Evolutionary conservation across 2,888 invertebrate species (phyloP).

Genomic region (Liopterus haemorrhoidalis): DNA sequence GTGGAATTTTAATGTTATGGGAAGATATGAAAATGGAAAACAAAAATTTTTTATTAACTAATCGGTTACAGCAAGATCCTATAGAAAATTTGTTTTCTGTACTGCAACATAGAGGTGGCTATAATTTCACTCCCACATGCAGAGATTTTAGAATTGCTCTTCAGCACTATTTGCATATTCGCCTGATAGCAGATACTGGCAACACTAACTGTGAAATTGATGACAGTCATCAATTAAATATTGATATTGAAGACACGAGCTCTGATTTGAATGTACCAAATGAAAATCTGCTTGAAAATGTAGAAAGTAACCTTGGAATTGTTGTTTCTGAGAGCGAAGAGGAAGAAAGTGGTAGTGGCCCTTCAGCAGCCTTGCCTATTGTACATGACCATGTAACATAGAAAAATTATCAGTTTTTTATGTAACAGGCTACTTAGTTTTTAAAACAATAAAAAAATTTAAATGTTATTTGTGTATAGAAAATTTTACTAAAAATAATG

Average conservation of each 20-base stretch:
- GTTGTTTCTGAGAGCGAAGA: too few relatives aligned
- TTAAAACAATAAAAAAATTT: slow-evolving; percentile 2
- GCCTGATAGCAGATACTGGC: background rate
- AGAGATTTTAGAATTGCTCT: slow-evolving; percentile 8
- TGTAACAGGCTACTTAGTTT: slow-evolving; percentile 10
- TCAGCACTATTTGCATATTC: slow-evolving; percentile 9
- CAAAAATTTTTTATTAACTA: slow-evolving; percentile 13
- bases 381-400: too few relatives aligned
- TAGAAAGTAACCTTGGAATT: too few relatives aligned
- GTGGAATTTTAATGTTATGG: slow-evolving; percentile 9
- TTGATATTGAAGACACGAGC: background rate
- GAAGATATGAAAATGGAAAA: too few relatives aligned
- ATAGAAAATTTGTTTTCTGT: slow-evolving; percentile 12
- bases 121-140: slow-evolving; percentile 3
- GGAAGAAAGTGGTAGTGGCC: too few relatives aligned
- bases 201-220: slow-evolving; percentile 9
- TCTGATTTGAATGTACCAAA: background rate
- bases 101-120: slow-evolving; percentile 10
- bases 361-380: too few relatives aligned
- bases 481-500: slow-evolving; percentile 3
- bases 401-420: background rate
- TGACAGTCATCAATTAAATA: background rate
- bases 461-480: background rate
- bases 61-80: slow-evolving; percentile 13
- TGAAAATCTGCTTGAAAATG: too few relatives aligned